phyloP scores from a whole-genome alignment of 1,140 invertebrate genomes.

The Copidosoma floridanum region DNA sequence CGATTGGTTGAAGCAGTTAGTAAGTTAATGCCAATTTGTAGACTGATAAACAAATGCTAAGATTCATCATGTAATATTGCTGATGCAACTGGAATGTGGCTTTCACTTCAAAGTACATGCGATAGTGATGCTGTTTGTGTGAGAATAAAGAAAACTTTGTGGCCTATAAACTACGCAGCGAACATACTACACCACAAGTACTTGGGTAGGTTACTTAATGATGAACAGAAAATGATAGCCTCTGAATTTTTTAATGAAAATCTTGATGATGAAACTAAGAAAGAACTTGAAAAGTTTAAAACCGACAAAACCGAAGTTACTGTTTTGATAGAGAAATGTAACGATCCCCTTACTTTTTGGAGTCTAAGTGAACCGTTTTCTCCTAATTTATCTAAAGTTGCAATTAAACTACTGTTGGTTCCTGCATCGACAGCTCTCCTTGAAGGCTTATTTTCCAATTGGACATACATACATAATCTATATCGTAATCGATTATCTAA shows the following conservation, averaged over 20 bases:
- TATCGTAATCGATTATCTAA: slow-evolving; percentile 14
- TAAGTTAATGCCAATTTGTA: background rate
- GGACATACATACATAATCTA: slow-evolving; percentile 9
- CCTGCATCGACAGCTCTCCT: slow-evolving; percentile 10
- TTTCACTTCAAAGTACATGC: background rate
- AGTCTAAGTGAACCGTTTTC: too few species aligned
- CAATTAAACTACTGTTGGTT: slow-evolving; percentile 4
- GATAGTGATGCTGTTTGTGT: background rate
- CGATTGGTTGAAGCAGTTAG: background rate
- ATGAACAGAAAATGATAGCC: background rate
- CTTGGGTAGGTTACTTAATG: background rate
- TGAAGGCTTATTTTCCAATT: slow-evolving; percentile 7
- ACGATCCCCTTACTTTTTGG: too few species aligned
- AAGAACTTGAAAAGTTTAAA: too few species aligned
- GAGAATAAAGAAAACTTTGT: background rate
- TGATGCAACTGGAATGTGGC: background rate
- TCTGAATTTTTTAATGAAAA: too few species aligned
- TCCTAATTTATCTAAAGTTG: background rate
- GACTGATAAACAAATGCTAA: background rate
- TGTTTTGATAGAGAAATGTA: background rate
- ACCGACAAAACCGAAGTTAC: background rate
- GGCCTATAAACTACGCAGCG: background rate
- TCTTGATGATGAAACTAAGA: too few species aligned
- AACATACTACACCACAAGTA: slow-evolving; percentile 1
- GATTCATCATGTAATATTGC: background rate